Percentiles rank a stretch among this genome's conserved stretches.
phyloP scores from a whole-genome alignment of 2,888 invertebrate genomes.

The Hirtodrosophila histrioides region DNA sequence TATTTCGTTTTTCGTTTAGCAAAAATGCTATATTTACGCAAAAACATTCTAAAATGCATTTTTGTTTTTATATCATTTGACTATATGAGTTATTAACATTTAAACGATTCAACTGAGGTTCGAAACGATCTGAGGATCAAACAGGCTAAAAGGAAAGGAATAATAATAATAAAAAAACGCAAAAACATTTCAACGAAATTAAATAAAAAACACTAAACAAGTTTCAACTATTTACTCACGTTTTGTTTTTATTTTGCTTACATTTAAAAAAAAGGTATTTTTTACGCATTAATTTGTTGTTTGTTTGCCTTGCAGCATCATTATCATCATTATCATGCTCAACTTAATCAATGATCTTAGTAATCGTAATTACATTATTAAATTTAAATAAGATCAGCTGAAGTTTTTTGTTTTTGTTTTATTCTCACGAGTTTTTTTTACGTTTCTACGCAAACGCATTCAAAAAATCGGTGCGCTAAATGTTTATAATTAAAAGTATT shows the following conservation, averaged over 20 bases:
- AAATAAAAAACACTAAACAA: slow-evolving; percentile 45
- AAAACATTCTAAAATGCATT: slow-evolving; percentile 72
- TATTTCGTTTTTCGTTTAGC: slow-evolving; percentile 59
- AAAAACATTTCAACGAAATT: slow-evolving; percentile 27
- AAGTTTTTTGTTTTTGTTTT: slow-evolving; percentile 49
- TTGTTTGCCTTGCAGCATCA: slow-evolving; percentile 57
- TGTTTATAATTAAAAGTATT: slow-evolving; percentile 67
- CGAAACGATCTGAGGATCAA: slow-evolving; percentile 41
- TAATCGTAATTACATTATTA: slow-evolving; percentile 71
- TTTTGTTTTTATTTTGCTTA: slow-evolving; percentile 69
- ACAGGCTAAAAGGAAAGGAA: slow-evolving; percentile 44
- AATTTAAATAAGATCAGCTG: slow-evolving; percentile 76
- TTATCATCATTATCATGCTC: slow-evolving; percentile 52
- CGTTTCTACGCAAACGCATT: slow-evolving; percentile 59
- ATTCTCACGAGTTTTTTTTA: slow-evolving; percentile 37
- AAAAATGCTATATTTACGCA: slow-evolving; percentile 73
- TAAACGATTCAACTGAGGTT: slow-evolving; percentile 46
- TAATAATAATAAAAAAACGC: slow-evolving; percentile 8
- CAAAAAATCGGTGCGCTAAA: slow-evolving; percentile 62
- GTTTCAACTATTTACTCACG: slow-evolving; percentile 68
- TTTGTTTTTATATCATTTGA: slow-evolving; percentile 57
- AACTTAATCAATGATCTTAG: slow-evolving; percentile 76
- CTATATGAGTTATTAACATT: slow-evolving; percentile 62
- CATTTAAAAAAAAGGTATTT: slow-evolving; percentile 64
- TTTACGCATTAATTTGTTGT: slow-evolving; percentile 67